phyloP scores from a whole-genome alignment of 2,797 vertebrate species.

The Xerus rutilus region DNA sequence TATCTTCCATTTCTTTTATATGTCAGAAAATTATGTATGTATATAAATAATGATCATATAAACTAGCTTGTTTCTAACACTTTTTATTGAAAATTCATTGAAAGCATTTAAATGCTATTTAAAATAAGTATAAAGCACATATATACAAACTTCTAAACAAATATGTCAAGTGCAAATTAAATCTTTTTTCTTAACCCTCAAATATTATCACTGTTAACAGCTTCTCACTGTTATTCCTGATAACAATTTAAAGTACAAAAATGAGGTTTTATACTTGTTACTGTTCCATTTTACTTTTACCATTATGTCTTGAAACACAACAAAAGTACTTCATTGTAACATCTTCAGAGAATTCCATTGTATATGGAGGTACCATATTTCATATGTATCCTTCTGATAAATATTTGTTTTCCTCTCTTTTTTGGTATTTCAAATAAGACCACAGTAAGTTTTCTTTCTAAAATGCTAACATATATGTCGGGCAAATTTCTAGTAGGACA shows the following conservation, averaged over 20 bases:
- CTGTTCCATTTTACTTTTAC: constrained; percentile 25
- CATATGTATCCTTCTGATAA: neutral
- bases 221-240: neutral
- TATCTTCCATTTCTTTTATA: neutral
- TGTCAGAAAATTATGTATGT: neutral
- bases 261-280: neutral
- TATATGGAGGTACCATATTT: neutral
- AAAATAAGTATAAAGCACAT: neutral
- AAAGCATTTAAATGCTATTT: constrained; percentile 40
- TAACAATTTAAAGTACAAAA: neutral
- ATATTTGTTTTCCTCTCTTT: neutral
- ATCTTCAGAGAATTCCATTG: neutral
- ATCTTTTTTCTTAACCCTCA: neutral
- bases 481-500: neutral
- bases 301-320: neutral
- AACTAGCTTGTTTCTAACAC: neutral
- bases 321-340: neutral
- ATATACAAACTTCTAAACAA: neutral
- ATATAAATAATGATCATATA: neutral
- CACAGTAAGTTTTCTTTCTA: neutral
- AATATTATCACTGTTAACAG: neutral
- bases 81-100: constrained; percentile 40
- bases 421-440: neutral
- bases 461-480: neutral
- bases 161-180: neutral